Conservation (phyloP, 2,113 vertebrate genomes). For the Phalacrocorax brasilianus region DNA sequence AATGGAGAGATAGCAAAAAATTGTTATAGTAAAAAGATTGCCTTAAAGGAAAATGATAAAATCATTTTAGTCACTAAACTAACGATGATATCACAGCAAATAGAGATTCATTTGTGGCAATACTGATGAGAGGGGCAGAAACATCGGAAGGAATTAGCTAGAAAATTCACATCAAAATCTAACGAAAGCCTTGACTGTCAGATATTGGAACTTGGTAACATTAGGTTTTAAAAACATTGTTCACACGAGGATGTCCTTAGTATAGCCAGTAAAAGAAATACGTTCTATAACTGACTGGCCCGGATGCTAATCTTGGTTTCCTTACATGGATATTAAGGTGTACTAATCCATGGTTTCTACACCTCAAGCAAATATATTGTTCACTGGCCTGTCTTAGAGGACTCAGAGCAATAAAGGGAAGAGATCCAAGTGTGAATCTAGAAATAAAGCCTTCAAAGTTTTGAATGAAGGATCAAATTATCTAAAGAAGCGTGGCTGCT, state of each 20-base stretch:
- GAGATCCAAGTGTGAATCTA: neutral
- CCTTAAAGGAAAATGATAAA: neutral
- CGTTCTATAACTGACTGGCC: neutral
- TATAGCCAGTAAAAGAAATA: neutral
- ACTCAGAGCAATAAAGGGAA: neutral
- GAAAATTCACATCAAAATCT: neutral
- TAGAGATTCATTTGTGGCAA: neutral
- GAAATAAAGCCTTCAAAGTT: neutral
- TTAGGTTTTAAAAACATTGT: neutral
- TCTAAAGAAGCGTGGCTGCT: neutral
- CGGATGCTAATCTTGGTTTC: neutral
- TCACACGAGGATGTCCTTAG: neutral
- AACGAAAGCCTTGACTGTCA: neutral
- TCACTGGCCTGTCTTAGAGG: neutral
- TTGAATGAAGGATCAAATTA: neutral
- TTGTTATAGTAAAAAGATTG: neutral
- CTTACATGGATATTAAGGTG: neutral
- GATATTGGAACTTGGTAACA: neutral
- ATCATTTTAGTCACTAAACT: neutral
- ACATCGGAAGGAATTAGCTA: neutral
- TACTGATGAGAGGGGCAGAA: neutral
- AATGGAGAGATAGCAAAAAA: neutral
- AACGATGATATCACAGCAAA: neutral
- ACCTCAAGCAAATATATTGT: neutral
- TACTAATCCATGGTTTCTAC: neutral